These are phyloP conservation scores for Mustelus asterias DNA, from an alignment of 2,113 vertebrate genomes.

Conservation along the genomic window DNA sequence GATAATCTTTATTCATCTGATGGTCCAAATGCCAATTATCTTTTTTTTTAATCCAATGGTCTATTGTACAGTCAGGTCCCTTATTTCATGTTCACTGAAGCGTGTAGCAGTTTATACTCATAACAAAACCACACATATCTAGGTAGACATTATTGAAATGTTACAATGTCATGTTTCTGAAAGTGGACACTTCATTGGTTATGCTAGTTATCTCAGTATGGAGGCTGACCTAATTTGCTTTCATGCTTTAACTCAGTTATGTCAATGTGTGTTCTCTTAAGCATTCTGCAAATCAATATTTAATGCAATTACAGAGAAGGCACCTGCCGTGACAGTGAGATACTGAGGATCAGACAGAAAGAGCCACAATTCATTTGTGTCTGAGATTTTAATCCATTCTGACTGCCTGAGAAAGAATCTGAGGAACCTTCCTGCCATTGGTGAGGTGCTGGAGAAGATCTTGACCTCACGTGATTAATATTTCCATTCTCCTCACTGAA, in stretches of 20 bases:
- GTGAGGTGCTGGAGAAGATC: background rate
- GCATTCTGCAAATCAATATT: constrained; percentile 7
- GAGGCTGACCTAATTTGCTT: background rate
- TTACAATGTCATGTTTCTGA: background rate
- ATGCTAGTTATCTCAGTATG: background rate
- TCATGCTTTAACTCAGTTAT: background rate
- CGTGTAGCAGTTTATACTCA: background rate
- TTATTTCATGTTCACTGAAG: background rate
- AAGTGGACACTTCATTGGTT: background rate
- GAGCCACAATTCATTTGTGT: background rate
- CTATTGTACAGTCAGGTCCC: background rate
- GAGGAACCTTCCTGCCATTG: background rate
- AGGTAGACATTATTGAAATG: background rate
- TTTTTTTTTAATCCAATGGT: background rate
- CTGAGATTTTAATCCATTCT: background rate
- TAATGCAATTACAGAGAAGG: background rate
- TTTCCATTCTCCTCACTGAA: background rate
- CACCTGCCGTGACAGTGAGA: background rate
- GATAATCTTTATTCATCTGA: background rate
- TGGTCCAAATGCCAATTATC: background rate
- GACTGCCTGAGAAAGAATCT: background rate
- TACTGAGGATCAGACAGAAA: background rate
- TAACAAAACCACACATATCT: background rate
- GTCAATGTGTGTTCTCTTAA: background rate
- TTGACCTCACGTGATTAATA: background rate